These are phyloP conservation scores for Sicus ferrugineus DNA, from an alignment of 2,888 invertebrate genomes.

Conservation along the genomic window DNA sequence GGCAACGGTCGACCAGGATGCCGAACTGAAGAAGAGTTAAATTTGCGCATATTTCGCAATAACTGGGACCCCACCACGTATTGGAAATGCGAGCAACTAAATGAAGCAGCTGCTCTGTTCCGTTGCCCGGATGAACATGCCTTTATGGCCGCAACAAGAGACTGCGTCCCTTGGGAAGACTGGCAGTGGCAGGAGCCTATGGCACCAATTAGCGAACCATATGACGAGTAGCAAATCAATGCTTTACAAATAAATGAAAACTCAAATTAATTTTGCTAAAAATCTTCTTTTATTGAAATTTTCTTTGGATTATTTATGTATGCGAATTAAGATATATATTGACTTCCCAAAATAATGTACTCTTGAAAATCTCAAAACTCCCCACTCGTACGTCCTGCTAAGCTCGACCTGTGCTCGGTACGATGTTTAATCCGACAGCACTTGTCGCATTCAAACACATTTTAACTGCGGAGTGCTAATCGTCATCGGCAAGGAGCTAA, in stretches of 20 bases:
- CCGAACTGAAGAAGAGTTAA: slow-evolving; percentile 49
- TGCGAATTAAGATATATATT: background rate
- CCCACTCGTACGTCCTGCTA: too few species aligned
- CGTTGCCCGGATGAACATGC: slow-evolving; percentile 49
- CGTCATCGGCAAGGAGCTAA: too few species aligned
- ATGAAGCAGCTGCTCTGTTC: slow-evolving; percentile 43
- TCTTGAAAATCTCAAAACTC: background rate
- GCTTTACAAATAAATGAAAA: too few species aligned
- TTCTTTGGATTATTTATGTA: too few species aligned
- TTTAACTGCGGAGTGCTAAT: too few species aligned
- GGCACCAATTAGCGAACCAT: slow-evolving; percentile 45
- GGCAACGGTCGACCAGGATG: slow-evolving; percentile 54
- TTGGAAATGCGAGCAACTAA: slow-evolving; percentile 51
- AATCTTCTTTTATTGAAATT: too few species aligned
- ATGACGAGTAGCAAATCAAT: too few species aligned
- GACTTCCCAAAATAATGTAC: background rate
- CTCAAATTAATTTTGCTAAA: too few species aligned
- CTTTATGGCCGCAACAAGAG: slow-evolving; percentile 49
- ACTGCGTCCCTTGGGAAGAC: slow-evolving; percentile 54
- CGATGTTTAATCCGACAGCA: too few species aligned
- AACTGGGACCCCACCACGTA: slow-evolving; percentile 55
- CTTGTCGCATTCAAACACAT: too few species aligned
- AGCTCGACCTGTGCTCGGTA: too few species aligned
- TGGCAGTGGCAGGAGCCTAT: slow-evolving; percentile 54
- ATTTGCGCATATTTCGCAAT: slow-evolving; percentile 48